Evolutionary conservation across 2,113 vertebrate genomes (phyloP), one percentile per base, ranked within the genome.

Genomic region (Macrotus californicus): DNA sequence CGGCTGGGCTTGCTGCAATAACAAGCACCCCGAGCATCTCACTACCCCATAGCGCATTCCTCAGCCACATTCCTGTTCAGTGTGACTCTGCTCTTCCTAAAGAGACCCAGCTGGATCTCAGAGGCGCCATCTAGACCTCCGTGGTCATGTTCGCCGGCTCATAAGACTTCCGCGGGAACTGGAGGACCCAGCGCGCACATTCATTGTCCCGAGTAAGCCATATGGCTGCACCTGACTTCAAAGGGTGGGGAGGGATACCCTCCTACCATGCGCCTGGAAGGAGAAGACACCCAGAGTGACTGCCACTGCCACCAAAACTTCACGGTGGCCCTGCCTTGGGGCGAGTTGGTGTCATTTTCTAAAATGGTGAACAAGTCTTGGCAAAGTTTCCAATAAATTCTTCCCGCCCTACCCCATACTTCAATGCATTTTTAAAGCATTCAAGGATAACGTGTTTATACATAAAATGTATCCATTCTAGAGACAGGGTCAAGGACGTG

Each of bases 161-260:
- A 0, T n/a, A 7, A 54, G n/a, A 54, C 48, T 41, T 46, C 54
- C 7, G 16, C 59, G 0, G 0, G 46, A 41, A 92, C 24, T 14
- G 36, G 26, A 31, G 54, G 0, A 4, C 59, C 21, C 10, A 15
- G 0, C 39, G 24, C 19, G 29, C 9, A 2, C 11, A 9, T 59
- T 91, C 34, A 36, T 1, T 43, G 77, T 10, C 31, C 66, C 7
- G 1, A 22, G 22, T 5, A 31, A 59, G 52, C 31, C 21, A 3
- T 4, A 22, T 0, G 5, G 10, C 34, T 6, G 0, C 19, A 52
- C 46, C n/a, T 50, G 22, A 66, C 26, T 12, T 24, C 59, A 22
- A 34, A 34, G n/a, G n/a, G 48, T 18, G 14, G 18, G n/a, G 10
- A 50, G 43, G 24, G 29, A 88, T 5, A 70, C 34, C 29, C 18